Base-by-base conservation (phyloP, 2,888 invertebrate species). In the Stratiomys singularior region DNA sequence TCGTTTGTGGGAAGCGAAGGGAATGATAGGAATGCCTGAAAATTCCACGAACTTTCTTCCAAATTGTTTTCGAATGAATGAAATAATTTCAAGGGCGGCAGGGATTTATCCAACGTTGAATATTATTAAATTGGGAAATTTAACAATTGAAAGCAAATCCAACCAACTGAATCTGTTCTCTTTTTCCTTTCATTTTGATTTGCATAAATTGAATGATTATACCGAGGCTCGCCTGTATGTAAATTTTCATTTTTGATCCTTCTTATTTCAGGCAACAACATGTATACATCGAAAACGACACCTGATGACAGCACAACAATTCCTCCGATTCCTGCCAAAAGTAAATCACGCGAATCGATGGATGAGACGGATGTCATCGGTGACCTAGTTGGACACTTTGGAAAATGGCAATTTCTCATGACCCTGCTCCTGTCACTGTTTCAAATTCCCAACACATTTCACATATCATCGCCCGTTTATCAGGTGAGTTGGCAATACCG, bases 361-460 rank as follows among this genome's bases (percentile, higher is more conserved):
- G 89, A 89, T 69, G 89, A 90, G 77, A 89, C 89, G 58, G 93
- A 93, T 84, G 89, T 92, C 28, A 91, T 94, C 76, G 90, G 93
- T 9, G 87, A 89, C 28, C 88, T 92, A 64, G 92, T 94, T 82
- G 94, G 94, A 1, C 91, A 93, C 83, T 94, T 92, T 84, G 94
- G 94, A 67, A 89, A 90, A 81, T 94, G 94, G 94, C 94, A 94
- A 86, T 88, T 93, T 79, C 85, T 92, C 80, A 90, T 93, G 88
- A 94, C 94, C 2, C 91, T 94, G 83, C 87, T 94, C 63, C 87
- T 94, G 80, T 92, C 94, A 1, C 88, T 94, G 64, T 92, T 93
- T 88, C 94, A 94, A 83, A 90, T 94, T 82, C 94, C 94, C 1
- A 93, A 93, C 86, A 94, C 94, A 58, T 94, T 93, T 88, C 94